A percentile compares a stretch with the other conserved stretches of the same genome.
phyloP scores from a whole-genome alignment of 2,797 vertebrate genomes.

The Poecilia velifera region DNA sequence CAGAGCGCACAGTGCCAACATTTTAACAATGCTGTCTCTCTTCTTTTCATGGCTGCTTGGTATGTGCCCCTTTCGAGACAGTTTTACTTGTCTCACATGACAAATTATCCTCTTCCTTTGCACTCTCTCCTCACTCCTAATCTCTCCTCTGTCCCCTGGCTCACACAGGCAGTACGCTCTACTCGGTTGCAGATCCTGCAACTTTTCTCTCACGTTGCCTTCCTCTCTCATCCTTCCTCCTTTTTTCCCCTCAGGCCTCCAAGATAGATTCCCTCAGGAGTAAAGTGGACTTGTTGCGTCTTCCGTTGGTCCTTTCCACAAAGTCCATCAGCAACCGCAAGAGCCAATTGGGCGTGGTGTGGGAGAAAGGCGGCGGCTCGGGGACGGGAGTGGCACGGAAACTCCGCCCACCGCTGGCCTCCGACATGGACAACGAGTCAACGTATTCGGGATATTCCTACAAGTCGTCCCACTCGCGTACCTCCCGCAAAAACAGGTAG shows the following conservation, averaged over 20 bases:
- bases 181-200: background rate
- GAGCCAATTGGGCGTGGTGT: constrained; percentile 86
- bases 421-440: constrained; percentile 93
- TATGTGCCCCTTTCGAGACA: constrained; percentile 32
- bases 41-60: constrained; percentile 23
- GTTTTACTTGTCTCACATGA: constrained; percentile 52
- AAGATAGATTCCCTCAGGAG: constrained; percentile 98
- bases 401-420: constrained; percentile 71
- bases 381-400: constrained; percentile 66
- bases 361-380: constrained; percentile 66
- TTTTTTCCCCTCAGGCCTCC: constrained; percentile 72
- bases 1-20: constrained; percentile 38
- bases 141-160: background rate
- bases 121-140: constrained; percentile 16
- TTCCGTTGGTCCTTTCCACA: constrained; percentile 88
- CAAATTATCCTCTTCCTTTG: constrained; percentile 35
- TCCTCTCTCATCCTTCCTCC: background rate
- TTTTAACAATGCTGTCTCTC: constrained; percentile 54
- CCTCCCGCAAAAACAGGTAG: constrained; percentile 91
- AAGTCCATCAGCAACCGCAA: constrained; percentile 81
- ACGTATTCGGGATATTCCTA: constrained; percentile 92
- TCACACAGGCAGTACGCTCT: background rate
- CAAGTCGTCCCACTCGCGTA: constrained; percentile 89
- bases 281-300: constrained; percentile 93
- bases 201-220: background rate